Evolutionary conservation across 1,140 invertebrate species (phyloP), one percentile per base, ranked within the genome.

Genomic region (Zophobas morio): DNA sequence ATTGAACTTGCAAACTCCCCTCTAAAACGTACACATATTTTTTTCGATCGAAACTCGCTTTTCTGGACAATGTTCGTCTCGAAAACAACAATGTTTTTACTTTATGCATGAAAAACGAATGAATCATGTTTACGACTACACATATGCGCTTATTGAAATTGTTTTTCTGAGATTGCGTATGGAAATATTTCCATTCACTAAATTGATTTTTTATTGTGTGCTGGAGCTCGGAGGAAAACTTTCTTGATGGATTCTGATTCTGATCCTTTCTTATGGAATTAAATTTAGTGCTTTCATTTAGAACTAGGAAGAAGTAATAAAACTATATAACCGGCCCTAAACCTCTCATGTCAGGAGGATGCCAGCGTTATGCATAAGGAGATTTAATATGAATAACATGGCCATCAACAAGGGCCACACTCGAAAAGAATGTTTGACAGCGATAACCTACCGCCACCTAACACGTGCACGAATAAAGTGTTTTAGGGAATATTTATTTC

Each of bases 151-250:
- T 77, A 77, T 77, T 77, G 75, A 77, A 72, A 77, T 60, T 73
- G 75, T 77, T 77, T 73, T 77, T 76, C 75, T 71, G 66, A 66
- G 75, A 76, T 76, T 76, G 75, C 66, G 54, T 76, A 76, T 77
- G 75, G 75, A 72, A 77, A 77, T 77, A 77, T 77, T 77, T 73
- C 75, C 51, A 77, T 77, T 73, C 70, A 63, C n/a, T 51, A 77
- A 60, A 77, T 77, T 77, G 75, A 77, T 77, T 77, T 77, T 77
- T 76, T 76, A 56, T 73, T 76, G 49, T 74, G 35, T 51, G 49
- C 20, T 20, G 49, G 3, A 51, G 49, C 49, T 20, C 6, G n/a
- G 56, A 39, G 36, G 56, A 39, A 60, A 60, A 56, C 34, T 60
- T 60, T 60, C 56, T 60, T 60, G 56, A 60, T 46, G 49, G 49